Evolutionary conservation across 2,888 invertebrate genomes (phyloP).

Genomic region (Asteroscopus sphinx): DNA sequence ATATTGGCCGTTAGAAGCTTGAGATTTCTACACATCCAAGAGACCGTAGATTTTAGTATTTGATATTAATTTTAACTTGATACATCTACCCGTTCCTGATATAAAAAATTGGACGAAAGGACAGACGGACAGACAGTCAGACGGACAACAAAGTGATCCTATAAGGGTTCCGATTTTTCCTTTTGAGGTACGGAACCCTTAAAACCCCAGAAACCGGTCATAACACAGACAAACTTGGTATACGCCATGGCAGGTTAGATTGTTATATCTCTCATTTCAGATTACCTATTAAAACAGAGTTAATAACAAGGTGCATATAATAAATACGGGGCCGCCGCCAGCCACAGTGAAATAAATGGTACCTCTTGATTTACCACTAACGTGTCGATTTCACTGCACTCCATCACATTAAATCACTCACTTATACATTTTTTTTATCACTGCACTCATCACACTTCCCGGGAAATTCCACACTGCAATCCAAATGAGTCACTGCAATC

Average conservation of each 20-base stretch:
- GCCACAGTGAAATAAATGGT: slow-evolving; percentile 69
- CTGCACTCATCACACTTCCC: slow-evolving; percentile 83
- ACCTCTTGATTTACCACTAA: slow-evolving; percentile 54
- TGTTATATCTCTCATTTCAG: slow-evolving; percentile 9
- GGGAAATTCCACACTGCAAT: slow-evolving; percentile 86
- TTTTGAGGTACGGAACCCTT: too few relatives aligned
- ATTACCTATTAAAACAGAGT: slow-evolving; percentile 66
- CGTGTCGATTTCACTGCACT: slow-evolving; percentile 73
- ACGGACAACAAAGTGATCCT: too few relatives aligned
- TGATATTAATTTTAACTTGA: too few relatives aligned
- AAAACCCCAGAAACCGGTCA: too few relatives aligned
- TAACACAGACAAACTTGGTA: too few relatives aligned
- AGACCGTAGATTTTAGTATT: too few relatives aligned
- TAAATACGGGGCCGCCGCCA: slow-evolving; percentile 83
- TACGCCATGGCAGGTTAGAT: neutral
- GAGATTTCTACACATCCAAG: too few relatives aligned
- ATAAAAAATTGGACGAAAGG: too few relatives aligned
- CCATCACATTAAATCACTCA: slow-evolving; percentile 68
- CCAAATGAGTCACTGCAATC: slow-evolving; percentile 88
- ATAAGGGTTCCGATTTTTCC: too few relatives aligned
- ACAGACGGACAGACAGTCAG: too few relatives aligned
- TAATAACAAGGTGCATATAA: slow-evolving; percentile 82
- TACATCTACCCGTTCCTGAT: too few relatives aligned
- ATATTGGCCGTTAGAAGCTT: too few relatives aligned
- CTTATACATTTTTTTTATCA: slow-evolving; percentile 81